Conservation (phyloP, 1,140 invertebrate species). For the Cepaea nemoralis region DNA sequence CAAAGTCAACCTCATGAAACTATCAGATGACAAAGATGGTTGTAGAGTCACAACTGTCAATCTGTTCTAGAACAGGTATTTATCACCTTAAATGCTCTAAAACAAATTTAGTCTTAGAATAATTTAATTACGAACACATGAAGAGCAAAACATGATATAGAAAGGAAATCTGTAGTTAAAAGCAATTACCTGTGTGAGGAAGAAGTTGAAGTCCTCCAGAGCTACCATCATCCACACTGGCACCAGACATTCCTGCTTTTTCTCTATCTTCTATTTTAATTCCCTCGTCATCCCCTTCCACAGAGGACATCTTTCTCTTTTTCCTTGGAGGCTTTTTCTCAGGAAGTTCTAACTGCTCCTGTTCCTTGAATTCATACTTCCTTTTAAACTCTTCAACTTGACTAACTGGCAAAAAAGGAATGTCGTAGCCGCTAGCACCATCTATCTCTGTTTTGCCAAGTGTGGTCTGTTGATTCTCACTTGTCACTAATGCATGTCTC, state of each 20-base stretch:
- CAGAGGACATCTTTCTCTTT: conserved; percentile 9
- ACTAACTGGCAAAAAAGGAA: conserved; percentile 28
- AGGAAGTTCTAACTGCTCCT: conserved; percentile 6
- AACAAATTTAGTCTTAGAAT: too few relatives aligned
- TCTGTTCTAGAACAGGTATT: too few relatives aligned
- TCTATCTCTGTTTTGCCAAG: conserved; percentile 12
- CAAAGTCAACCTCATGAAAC: too few relatives aligned
- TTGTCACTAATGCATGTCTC: neutral
- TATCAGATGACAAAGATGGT: too few relatives aligned
- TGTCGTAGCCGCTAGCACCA: conserved; percentile 5
- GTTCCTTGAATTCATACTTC: conserved; percentile 22
- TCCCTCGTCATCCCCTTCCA: conserved; percentile 32
- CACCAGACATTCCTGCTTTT: conserved; percentile 4
- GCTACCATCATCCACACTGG: conserved; percentile 3
- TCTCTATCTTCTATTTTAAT: conserved; percentile 32
- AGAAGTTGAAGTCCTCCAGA: conserved; percentile 30
- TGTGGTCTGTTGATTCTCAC: neutral
- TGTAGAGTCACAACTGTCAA: too few relatives aligned
- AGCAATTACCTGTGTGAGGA: conserved; percentile 37
- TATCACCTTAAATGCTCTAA: too few relatives aligned
- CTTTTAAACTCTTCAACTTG: conserved; percentile 32
- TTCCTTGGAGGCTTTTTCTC: conserved; percentile 34
- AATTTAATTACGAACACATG: too few relatives aligned
- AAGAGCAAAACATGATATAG: too few relatives aligned
- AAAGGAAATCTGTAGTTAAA: neutral